Evolutionary conservation across 2,888 invertebrate genomes (phyloP).

Genomic region (Pocota personata): DNA sequence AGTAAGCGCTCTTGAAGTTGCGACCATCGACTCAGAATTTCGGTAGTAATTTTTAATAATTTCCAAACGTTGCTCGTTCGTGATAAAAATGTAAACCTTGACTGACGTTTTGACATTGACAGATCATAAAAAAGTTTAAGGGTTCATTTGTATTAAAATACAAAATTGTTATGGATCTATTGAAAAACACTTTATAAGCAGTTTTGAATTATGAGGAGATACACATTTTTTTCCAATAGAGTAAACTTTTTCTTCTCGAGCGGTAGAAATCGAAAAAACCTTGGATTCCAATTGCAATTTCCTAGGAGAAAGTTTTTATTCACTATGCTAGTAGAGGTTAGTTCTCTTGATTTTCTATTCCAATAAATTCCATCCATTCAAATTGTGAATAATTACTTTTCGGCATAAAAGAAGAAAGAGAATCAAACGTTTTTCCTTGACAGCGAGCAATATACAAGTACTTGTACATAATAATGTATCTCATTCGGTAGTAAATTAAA

Average conservation of each 20-base stretch:
- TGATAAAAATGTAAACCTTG: no score
- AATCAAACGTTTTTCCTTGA: neutral
- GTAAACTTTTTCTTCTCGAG: neutral
- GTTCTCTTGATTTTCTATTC: slow-evolving; percentile 61
- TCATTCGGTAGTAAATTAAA: neutral
- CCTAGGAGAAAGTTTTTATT: slow-evolving; percentile 11
- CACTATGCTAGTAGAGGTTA: neutral
- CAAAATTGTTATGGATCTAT: no score
- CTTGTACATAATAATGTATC: slow-evolving; percentile 10
- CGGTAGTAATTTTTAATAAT: no score
- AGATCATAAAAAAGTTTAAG: no score
- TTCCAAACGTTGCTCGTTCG: no score
- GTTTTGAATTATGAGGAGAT: no score
- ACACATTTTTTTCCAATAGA: neutral
- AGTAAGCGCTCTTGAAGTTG: no score
- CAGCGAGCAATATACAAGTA: neutral
- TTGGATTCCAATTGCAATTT: slow-evolving; percentile 7
- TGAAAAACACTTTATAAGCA: no score
- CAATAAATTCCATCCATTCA: slow-evolving; percentile 55
- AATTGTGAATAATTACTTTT: slow-evolving; percentile 48
- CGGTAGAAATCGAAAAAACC: neutral
- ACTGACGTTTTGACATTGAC: no score
- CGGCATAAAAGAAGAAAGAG: neutral
- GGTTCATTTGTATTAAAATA: no score
- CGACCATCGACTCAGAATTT: no score